A percentile compares a stretch with the other conserved stretches of the same genome.
phyloP scores from a whole-genome alignment of 2,888 invertebrate genomes.

The Coenonympha arcania region DNA sequence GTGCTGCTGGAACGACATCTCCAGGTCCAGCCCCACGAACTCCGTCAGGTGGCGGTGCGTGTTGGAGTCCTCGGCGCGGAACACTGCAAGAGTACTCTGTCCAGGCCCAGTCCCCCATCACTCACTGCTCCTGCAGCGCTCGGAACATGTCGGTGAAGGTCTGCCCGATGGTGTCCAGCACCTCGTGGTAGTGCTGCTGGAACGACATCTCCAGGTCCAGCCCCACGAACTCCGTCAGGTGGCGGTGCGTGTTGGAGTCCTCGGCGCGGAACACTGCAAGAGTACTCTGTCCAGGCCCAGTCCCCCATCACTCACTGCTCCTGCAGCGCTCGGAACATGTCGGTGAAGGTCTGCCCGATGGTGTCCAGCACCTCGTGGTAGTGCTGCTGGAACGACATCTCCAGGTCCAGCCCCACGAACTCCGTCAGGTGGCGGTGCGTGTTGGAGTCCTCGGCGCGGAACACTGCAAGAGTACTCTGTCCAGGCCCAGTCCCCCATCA shows the following conservation, averaged over 20 bases:
- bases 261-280: no score
- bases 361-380: constrained; percentile 95
- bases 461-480: no score
- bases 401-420: constrained; percentile 98
- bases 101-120: no score
- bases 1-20: constrained; percentile 99
- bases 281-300: no score
- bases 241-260: constrained; percentile 99
- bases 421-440: constrained; percentile 99
- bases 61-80: constrained; percentile 99
- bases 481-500: no score
- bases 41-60: constrained; percentile 99
- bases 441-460: constrained; percentile 99
- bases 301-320: constrained; percentile 77
- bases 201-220: constrained; percentile 99
- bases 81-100: no score
- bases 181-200: constrained; percentile 98
- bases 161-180: constrained; percentile 87
- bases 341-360: constrained; percentile 92
- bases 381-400: constrained; percentile 99
- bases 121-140: constrained; percentile 84
- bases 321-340: constrained; percentile 91
- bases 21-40: constrained; percentile 98
- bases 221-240: constrained; percentile 98
- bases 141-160: constrained; percentile 95